Conservation (phyloP, 2,113 vertebrate genomes). For the Eira barbara region DNA sequence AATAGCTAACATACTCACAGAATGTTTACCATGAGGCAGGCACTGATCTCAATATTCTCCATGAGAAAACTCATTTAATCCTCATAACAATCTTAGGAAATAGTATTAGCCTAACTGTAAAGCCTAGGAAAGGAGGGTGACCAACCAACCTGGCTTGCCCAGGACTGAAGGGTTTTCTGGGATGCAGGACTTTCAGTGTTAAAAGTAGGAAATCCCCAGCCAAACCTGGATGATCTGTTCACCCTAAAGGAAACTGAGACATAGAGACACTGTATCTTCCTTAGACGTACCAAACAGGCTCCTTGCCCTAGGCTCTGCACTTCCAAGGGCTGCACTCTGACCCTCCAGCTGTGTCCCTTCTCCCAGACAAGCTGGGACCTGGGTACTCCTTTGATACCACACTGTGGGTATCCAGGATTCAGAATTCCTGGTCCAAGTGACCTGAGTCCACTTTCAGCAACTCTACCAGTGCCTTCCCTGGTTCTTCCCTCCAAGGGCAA, state of each 20-base stretch:
- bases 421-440: neutral
- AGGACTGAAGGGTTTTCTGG: neutral
- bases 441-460: neutral
- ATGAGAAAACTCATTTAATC: neutral
- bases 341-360: neutral
- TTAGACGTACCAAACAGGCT: neutral
- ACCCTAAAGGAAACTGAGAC: neutral
- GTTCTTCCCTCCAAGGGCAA: neutral
- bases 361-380: neutral
- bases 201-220: neutral
- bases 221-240: neutral
- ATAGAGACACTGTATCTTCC: neutral
- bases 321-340: neutral
- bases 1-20: neutral
- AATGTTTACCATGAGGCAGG: neutral
- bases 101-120: neutral
- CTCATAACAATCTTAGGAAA: neutral
- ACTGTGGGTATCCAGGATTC: neutral
- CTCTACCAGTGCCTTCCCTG: neutral
- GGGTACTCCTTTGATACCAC: neutral
- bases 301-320: neutral
- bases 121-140: neutral
- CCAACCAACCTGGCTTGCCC: neutral
- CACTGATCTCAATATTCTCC: neutral
- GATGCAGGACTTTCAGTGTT: neutral